A percentile compares a stretch with the other conserved stretches of the same genome.
These are phyloP conservation scores for Hetaerina titia DNA, from an alignment of 2,888 invertebrate genomes.

Conservation along the genomic window DNA sequence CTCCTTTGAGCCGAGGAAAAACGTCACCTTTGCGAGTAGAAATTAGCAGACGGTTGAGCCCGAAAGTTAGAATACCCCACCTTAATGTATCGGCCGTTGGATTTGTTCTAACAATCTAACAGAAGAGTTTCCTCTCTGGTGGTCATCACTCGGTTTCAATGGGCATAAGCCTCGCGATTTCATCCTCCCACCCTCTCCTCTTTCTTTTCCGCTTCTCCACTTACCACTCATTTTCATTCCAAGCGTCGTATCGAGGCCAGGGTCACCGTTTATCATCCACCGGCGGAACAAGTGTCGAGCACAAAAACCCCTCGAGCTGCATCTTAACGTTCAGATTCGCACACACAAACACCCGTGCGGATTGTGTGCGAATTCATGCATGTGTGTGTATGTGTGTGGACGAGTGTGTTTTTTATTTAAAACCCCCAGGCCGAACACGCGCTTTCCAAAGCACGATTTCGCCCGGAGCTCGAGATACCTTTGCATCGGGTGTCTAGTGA, in stretches of 20 bases:
- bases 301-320: not conserved
- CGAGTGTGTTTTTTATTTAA: not conserved
- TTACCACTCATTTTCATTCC: not conserved
- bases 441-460: conserved; percentile 30
- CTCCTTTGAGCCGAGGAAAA: too few relatives aligned
- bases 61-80: not conserved
- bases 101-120: not conserved
- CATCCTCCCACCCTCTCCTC: not conserved
- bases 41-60: not conserved
- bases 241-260: conserved; percentile 37
- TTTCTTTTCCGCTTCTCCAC: not conserved
- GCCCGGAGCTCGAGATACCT: not conserved
- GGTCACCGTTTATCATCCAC: conserved; percentile 28
- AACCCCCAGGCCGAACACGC: not conserved
- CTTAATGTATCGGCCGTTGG: not conserved
- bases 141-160: not conserved
- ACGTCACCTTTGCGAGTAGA: too few relatives aligned
- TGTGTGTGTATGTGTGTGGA: not conserved
- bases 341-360: not conserved
- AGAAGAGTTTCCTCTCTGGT: not conserved
- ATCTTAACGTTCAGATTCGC: not conserved
- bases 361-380: not conserved
- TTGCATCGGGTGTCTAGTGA: not conserved
- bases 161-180: not conserved
- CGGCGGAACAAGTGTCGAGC: not conserved